phyloP scores from a whole-genome alignment of 2,113 vertebrate species.

The Ramphastos sulfuratus region DNA sequence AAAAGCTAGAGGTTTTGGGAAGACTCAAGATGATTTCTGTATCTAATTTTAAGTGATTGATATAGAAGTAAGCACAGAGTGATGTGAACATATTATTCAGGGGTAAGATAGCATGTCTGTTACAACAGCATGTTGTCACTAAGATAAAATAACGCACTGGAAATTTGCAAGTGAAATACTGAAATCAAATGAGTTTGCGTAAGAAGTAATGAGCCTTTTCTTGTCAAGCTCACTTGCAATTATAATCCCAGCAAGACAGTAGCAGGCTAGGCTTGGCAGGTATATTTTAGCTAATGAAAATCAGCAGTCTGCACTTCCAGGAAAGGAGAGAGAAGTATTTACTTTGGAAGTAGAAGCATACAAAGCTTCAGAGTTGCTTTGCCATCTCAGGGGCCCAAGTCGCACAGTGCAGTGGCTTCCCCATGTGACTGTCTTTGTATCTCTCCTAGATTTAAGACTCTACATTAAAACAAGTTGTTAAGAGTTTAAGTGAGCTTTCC shows the following conservation, averaged over 20 bases:
- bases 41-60: not conserved
- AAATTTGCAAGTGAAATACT: not conserved
- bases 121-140: not conserved
- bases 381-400: not conserved
- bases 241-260: constrained; percentile 57
- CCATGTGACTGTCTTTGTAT: not conserved
- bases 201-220: constrained; percentile 21
- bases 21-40: not conserved
- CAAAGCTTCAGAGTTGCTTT: not conserved
- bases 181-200: not conserved
- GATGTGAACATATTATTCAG: not conserved
- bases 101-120: not conserved
- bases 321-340: not conserved
- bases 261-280: constrained; percentile 27
- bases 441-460: not conserved
- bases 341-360: not conserved
- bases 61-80: not conserved
- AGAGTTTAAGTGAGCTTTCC: not conserved
- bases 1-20: not conserved
- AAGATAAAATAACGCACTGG: not conserved
- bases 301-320: not conserved
- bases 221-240: constrained; percentile 57
- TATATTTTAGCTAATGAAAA: not conserved
- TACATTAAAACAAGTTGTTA: not conserved
- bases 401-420: not conserved